These are phyloP conservation scores for Bellardia bayeri DNA, from an alignment of 2,888 invertebrate genomes.

Conservation along the genomic window DNA sequence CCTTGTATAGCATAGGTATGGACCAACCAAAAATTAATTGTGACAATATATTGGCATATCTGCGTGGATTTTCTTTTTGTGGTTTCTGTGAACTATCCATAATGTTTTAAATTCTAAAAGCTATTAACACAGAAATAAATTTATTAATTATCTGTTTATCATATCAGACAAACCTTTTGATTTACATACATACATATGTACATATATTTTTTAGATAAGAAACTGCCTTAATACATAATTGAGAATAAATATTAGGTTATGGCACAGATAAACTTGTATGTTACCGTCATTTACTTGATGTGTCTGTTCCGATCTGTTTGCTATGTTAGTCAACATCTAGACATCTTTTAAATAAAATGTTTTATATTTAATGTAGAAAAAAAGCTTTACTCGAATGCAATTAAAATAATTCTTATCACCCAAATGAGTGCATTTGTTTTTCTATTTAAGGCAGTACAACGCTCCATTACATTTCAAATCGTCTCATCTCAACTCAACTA, in stretches of 20 bases:
- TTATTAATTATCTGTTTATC: not conserved
- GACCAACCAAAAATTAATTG: constrained; percentile 83
- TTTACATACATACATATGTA: not conserved
- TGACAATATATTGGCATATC: constrained; percentile 81
- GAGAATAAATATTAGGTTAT: constrained; percentile 30
- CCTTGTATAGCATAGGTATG: constrained; percentile 81
- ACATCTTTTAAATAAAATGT: constrained; percentile 56
- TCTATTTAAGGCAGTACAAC: not conserved
- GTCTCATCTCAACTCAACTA: not conserved
- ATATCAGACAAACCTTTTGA: not conserved
- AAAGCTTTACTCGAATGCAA: constrained; percentile 16
- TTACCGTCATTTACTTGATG: not conserved
- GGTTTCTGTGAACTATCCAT: constrained; percentile 84
- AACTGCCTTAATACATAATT: constrained; percentile 3
- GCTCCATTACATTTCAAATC: constrained; percentile 55
- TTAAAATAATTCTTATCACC: not conserved
- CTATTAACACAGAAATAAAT: constrained; percentile 15
- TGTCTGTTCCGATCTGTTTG: not conserved
- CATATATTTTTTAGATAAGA: constrained; percentile 13
- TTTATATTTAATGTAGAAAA: constrained; percentile 7
- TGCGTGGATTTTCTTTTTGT: constrained; percentile 81
- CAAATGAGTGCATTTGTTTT: not conserved
- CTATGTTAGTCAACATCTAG: constrained; percentile 45
- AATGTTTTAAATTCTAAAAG: constrained; percentile 18
- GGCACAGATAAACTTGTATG: constrained; percentile 4